Conservation (phyloP, 2,113 vertebrate species). For the Mionectes macconnelli region DNA sequence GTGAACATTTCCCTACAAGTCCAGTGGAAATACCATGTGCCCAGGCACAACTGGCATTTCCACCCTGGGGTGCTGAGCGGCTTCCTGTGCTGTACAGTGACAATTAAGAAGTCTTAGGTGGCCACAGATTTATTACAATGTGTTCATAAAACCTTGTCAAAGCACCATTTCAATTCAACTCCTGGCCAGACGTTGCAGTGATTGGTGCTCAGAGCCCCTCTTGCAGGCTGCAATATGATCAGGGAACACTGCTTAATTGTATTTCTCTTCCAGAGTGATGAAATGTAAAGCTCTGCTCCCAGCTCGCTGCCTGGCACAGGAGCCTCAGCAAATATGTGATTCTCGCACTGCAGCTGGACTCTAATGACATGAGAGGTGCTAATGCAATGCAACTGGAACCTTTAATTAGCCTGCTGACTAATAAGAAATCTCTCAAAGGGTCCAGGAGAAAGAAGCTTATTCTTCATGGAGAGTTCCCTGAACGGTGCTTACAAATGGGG, state of each 20-base stretch:
- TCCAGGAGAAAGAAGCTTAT: conserved; percentile 23
- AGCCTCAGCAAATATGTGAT: conserved; percentile 54
- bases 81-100: not conserved
- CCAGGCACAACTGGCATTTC: not conserved
- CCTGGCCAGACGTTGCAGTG: not conserved
- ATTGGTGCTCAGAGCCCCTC: not conserved
- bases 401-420: conserved; percentile 62
- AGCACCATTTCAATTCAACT: not conserved
- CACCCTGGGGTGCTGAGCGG: not conserved
- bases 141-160: conserved; percentile 25
- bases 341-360: conserved; percentile 58
- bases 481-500: not conserved
- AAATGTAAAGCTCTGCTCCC: conserved; percentile 44
- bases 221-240: conserved; percentile 12
- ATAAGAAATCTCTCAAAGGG: conserved; percentile 43
- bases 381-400: conserved; percentile 64
- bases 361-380: conserved; percentile 58
- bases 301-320: not conserved
- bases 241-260: conserved; percentile 45
- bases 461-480: not conserved
- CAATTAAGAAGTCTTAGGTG: not conserved
- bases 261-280: conserved; percentile 51
- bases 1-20: not conserved
- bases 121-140: not conserved
- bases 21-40: not conserved